Base-by-base conservation (phyloP, 1,140 invertebrate species). In the Saccostrea glomerata region DNA sequence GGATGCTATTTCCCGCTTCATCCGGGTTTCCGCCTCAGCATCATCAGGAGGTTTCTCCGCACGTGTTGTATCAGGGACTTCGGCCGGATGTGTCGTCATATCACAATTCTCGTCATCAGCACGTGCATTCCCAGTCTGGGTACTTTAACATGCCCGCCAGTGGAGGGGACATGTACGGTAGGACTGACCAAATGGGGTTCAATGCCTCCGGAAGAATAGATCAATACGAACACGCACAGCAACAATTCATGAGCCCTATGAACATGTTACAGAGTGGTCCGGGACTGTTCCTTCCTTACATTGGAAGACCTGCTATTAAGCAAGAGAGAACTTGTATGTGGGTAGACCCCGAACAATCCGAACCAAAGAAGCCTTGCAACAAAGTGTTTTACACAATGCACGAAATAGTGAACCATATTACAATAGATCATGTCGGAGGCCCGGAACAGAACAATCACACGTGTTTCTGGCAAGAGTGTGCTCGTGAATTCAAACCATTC, bases 351-450 rank as follows among this genome's bases (percentile, higher is more conserved):
- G 98, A 98, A 88, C 96, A 97, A 89, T 97, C 97, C 0, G 93
- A 93, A 86, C 96, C 96, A 20, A 96, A 97, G 87, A 99, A 98
- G 94, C 96, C 97, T 58, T 99, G 98, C 95, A 98, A 98, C 92
- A 99, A 99, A 95, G 96, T 97, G 56, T 99, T 99, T 95, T 97
- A 96, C 87, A 97, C 97, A 36, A 98, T 99, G 97, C 97, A 98
- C 95, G 98, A 99, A 94, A 99, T 99, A 88, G 99, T 99, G 88
- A 98, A 98, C 58, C 99, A 99, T 96, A 96, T 99, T 86, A 98
- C 98, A 1, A 98, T 99, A 90, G 99, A 99, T 93, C 99, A 99
- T 95, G 98, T 99, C 89, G 98, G 98, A 23, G 98, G 98, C 17
- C 94, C 94, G 12, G 94, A 95, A 84, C 95, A 95, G 88, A 98